These are phyloP conservation scores for Heliconius ethilla DNA, from an alignment of 2,888 invertebrate species.

Conservation along the genomic window DNA sequence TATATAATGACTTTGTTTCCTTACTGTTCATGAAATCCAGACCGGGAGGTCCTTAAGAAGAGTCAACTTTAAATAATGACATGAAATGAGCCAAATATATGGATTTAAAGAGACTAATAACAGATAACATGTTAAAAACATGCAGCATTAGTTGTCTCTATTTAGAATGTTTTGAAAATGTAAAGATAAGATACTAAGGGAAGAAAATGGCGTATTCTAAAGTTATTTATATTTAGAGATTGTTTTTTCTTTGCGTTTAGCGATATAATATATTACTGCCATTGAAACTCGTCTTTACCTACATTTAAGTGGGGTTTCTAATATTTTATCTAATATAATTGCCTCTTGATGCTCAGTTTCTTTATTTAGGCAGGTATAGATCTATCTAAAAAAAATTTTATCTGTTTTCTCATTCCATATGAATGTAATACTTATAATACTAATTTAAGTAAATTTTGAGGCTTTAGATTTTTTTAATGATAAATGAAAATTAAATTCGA, in stretches of 20 bases:
- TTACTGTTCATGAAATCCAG: background rate
- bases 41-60: background rate
- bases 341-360: conserved; percentile 3
- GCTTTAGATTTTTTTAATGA: background rate
- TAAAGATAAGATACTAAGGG: background rate
- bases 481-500: background rate
- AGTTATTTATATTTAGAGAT: background rate
- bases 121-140: background rate
- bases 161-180: background rate
- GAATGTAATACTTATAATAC: conserved; percentile 8
- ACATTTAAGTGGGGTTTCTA: background rate
- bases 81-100: background rate
- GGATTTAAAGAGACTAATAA: background rate
- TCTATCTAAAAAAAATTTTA: too few species aligned
- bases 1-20: too few species aligned
- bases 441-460: conserved; percentile 13
- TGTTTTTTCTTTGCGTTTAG: background rate
- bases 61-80: background rate
- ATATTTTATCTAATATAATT: background rate
- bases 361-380: conserved; percentile 10
- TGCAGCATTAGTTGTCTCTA: too few species aligned
- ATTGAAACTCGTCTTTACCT: background rate
- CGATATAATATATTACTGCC: conserved; percentile 3
- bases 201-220: conserved; percentile 1
- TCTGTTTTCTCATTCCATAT: background rate